Evolutionary conservation across 2,888 invertebrate genomes (phyloP), one percentile per base, ranked within the genome.

Genomic region (Cantharis rustica): DNA sequence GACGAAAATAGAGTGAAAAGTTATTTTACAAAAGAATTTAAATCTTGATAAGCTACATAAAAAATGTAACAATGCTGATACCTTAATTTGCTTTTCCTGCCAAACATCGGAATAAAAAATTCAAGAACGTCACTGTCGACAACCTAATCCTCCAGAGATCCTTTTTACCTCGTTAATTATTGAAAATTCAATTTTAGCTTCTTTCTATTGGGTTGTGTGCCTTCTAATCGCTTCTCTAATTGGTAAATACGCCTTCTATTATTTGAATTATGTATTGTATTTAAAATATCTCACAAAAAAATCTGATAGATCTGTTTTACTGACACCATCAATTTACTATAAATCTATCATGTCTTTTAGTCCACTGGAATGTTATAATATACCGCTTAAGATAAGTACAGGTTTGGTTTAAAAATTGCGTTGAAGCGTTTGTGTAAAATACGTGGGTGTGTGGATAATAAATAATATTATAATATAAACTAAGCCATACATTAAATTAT

Each of bases 351-450:
- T 61, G 62, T 70, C 62, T 74, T 69, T 74, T 70, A 47, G 47
- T 47, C 66, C 74, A 66, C 20, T 26, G 69, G 68, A 66, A 23
- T 64, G 64, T 69, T 70, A 74, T 74, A 64, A 23, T 23, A 23
- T 64, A 66, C 69, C 66, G 69, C 68, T 74, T 70, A 61, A 70
- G 74, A 74, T 74, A 74, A 74, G 70, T 74, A 70, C 74, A 70
- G 69, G 74, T 74, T 68, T 68, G 17, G 13, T 17, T 17, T 16
- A 70, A 74, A 74, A 74, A 74, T 74, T 61, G 10, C 23, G 47
- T 17, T 62, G 63, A 69, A 64, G 74, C 70, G 70, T 70, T 74
- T 73, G 64, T 69, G 63, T 74, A 64, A 70, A 70, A 70, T 66
- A 70, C 70, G 74, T 74, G 74, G 74, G 74, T 70, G 74, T 73